Conservation (phyloP, 2,797 vertebrate genomes). For the Todus mexicanus region DNA sequence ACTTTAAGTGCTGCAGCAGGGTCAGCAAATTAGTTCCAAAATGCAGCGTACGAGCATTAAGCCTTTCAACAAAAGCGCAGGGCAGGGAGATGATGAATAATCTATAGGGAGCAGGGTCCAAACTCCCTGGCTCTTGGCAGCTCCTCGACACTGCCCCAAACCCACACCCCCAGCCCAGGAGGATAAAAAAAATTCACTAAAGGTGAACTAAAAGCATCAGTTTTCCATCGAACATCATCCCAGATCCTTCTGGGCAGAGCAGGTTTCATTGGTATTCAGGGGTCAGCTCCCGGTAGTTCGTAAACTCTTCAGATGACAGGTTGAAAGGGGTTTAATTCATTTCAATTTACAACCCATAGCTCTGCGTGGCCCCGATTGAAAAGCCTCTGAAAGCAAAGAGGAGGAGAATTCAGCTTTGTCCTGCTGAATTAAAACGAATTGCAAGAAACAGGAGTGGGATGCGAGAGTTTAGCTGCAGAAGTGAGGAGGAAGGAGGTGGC, state of each 20-base stretch:
- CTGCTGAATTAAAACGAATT: neutral
- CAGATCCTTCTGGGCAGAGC: neutral
- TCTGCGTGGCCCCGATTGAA: neutral
- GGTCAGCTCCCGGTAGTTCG: neutral
- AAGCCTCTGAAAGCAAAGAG: neutral
- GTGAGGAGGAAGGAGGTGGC: neutral
- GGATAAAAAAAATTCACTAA: neutral
- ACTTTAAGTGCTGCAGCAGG: constrained; percentile 55
- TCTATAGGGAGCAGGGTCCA: neutral
- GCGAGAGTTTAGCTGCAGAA: neutral
- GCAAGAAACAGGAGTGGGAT: neutral
- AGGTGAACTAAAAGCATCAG: neutral
- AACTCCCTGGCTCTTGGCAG: neutral
- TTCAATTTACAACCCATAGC: neutral
- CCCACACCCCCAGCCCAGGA: neutral
- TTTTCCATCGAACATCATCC: neutral
- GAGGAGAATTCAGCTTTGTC: neutral
- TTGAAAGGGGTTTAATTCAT: neutral
- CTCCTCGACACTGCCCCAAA: neutral
- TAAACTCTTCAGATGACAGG: neutral
- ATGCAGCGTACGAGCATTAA: neutral
- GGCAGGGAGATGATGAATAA: neutral
- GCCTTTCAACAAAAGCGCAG: neutral
- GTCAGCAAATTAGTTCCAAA: constrained; percentile 51
- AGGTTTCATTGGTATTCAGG: neutral